phyloP scores from a whole-genome alignment of 1,140 invertebrate genomes.

The Danaus plexippus region DNA sequence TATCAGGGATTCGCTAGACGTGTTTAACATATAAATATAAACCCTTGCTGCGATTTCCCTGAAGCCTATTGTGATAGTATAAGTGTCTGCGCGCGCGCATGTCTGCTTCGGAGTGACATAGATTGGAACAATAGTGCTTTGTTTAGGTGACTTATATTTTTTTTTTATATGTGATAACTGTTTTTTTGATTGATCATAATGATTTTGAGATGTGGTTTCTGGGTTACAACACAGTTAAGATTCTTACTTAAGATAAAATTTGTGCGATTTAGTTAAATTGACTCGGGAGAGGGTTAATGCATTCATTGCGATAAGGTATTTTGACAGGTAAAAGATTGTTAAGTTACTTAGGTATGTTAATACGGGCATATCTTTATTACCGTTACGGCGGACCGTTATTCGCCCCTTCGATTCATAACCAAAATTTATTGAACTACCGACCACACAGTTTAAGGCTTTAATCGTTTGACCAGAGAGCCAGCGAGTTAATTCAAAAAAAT shows the following conservation, averaged over 20 bases:
- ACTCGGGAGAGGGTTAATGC: too few relatives aligned
- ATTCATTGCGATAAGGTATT: too few relatives aligned
- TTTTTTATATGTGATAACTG: background rate
- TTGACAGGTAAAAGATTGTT: too few relatives aligned
- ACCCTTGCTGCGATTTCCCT: conserved; percentile 20
- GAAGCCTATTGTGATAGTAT: conserved; percentile 16
- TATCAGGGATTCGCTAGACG: conserved; percentile 5
- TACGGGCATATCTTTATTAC: too few relatives aligned
- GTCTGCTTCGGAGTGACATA: background rate
- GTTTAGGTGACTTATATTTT: conserved; percentile 1
- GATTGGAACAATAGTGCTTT: conserved; percentile 1
- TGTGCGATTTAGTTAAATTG: too few relatives aligned
- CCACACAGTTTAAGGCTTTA: too few relatives aligned
- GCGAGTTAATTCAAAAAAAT: too few relatives aligned
- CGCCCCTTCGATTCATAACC: conserved; percentile 11
- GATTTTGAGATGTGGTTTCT: too few relatives aligned
- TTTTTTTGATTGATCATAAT: background rate
- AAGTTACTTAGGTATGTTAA: too few relatives aligned
- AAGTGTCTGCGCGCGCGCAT: conserved; percentile 5
- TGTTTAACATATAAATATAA: conserved; percentile 14
- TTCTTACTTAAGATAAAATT: too few relatives aligned
- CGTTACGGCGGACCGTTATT: conserved; percentile 4
- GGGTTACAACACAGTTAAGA: too few relatives aligned
- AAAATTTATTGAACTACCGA: background rate
- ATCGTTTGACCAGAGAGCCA: too few relatives aligned